These are phyloP conservation scores for Lasioglossum lativentre DNA, from an alignment of 2,888 invertebrate genomes.

Conservation along the genomic window DNA sequence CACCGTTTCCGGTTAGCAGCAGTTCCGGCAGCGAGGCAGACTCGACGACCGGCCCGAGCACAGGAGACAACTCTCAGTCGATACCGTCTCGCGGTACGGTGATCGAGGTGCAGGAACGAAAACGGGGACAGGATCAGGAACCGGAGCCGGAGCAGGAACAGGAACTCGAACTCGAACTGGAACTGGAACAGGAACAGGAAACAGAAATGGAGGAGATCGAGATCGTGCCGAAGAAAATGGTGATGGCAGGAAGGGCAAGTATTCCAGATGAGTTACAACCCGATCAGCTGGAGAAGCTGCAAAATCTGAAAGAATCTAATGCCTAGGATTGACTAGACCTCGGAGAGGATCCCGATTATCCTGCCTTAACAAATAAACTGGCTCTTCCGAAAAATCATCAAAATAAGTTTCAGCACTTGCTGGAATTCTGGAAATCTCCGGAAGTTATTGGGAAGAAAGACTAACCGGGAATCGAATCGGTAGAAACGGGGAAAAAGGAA, in stretches of 20 bases:
- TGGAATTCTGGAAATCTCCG: constrained; percentile 83
- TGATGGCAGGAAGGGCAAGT: constrained; percentile 92
- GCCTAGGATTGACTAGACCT: constrained; percentile 88
- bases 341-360: constrained; percentile 76
- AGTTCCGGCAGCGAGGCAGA: constrained; percentile 89
- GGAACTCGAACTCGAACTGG: neutral
- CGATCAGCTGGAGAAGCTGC: constrained; percentile 94
- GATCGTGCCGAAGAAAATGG: constrained; percentile 82
- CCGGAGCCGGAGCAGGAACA: neutral
- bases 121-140: neutral
- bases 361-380: constrained; percentile 80
- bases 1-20: constrained; percentile 88
- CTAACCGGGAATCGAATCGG: constrained; percentile 65
- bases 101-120: constrained; percentile 64
- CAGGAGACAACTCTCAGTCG: constrained; percentile 87
- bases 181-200: neutral
- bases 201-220: constrained; percentile 73
- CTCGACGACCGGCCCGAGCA: constrained; percentile 87
- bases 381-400: constrained; percentile 83
- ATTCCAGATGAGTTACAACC: constrained; percentile 96
- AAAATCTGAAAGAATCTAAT: constrained; percentile 95
- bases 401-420: constrained; percentile 81
- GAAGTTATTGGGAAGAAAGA: constrained; percentile 79
- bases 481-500: constrained; percentile 24
- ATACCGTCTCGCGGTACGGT: constrained; percentile 80